A percentile compares a stretch with the other conserved stretches of the same genome.
Conservation (phyloP, 2,888 invertebrate genomes). For the Cryptophagus acutangulus region DNA sequence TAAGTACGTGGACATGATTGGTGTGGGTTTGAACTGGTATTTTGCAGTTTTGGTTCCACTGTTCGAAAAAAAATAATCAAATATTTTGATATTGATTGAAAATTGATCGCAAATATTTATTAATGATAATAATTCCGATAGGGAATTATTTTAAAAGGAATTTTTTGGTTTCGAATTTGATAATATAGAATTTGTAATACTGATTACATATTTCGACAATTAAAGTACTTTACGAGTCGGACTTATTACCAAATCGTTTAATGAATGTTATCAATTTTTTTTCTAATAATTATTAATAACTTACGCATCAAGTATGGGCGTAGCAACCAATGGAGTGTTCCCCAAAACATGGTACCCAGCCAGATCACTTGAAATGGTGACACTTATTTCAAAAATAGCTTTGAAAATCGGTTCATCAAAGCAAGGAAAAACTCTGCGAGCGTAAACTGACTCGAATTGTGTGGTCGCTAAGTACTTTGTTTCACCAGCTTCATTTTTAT, state of each 20-base stretch:
- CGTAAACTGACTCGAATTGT: constrained; percentile 62
- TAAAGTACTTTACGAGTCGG: no score
- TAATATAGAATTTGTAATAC: no score
- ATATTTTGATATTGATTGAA: not conserved
- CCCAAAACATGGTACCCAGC: not conserved
- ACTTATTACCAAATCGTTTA: no score
- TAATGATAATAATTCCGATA: no score
- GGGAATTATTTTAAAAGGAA: no score
- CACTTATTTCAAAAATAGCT: constrained; percentile 52
- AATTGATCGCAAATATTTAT: no score
- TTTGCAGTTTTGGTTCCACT: not conserved
- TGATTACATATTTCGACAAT: no score
- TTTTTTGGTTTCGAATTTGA: no score
- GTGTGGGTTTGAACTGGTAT: constrained; percentile 43
- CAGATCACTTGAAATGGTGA: constrained; percentile 4
- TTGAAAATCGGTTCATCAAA: constrained; percentile 67
- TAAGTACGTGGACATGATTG: constrained; percentile 78
- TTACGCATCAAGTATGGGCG: no score
- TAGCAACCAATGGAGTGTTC: no score
- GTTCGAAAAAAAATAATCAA: not conserved
- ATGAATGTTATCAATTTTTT: no score
- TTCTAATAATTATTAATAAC: no score
- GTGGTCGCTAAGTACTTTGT: constrained; percentile 52
- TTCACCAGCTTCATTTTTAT: not conserved
- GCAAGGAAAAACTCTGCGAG: constrained; percentile 67